These are phyloP conservation scores for Dichetophora obliterata DNA, from an alignment of 2,888 invertebrate species.

Conservation along the genomic window DNA sequence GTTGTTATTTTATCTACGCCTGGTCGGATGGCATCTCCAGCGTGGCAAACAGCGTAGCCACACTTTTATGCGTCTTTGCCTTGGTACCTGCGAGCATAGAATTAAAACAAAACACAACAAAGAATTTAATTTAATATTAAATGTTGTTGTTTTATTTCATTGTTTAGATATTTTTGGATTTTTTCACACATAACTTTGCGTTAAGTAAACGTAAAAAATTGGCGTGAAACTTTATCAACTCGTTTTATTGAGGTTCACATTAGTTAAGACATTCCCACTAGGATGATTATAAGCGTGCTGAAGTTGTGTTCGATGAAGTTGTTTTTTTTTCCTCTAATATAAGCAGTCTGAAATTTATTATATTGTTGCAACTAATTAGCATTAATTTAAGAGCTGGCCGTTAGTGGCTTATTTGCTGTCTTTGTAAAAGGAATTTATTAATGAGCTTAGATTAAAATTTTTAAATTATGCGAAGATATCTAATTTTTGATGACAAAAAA, in stretches of 20 bases:
- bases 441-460: too few relatives aligned
- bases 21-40: constrained; percentile 20
- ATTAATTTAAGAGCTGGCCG: too few relatives aligned
- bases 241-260: constrained; percentile 45
- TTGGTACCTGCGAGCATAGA: background rate
- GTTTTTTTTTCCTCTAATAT: too few relatives aligned
- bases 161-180: constrained; percentile 24
- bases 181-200: constrained; percentile 53
- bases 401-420: too few relatives aligned
- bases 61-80: background rate
- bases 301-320: too few relatives aligned
- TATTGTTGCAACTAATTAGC: too few relatives aligned
- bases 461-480: too few relatives aligned
- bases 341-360: too few relatives aligned
- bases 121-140: constrained; percentile 49
- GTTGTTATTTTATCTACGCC: constrained; percentile 61
- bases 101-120: background rate
- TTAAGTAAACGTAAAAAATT: constrained; percentile 53
- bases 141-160: background rate
- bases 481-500: too few relatives aligned
- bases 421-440: too few relatives aligned
- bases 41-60: background rate
- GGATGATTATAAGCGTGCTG: too few relatives aligned
- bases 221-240: constrained; percentile 58
- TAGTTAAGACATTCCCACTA: background rate